A percentile compares a stretch with the other conserved stretches of the same genome.
These are phyloP conservation scores for Cotesia congregata DNA, from an alignment of 2,888 invertebrate genomes.

Conservation along the genomic window DNA sequence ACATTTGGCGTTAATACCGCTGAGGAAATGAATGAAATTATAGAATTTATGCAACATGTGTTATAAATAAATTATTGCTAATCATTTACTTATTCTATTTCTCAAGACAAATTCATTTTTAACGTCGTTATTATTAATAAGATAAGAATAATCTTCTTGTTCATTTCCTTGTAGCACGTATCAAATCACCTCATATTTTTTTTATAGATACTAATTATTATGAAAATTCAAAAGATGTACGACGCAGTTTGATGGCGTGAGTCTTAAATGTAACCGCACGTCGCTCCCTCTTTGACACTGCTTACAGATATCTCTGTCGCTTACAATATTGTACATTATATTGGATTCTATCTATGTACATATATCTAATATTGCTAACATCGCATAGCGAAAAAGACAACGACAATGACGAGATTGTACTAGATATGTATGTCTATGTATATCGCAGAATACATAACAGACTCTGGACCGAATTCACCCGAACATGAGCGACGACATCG, in stretches of 20 bases:
- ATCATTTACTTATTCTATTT: not conserved
- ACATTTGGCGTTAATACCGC: slow-evolving; percentile 5
- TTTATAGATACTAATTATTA: not conserved
- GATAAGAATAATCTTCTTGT: too few relatives aligned
- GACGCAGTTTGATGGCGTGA: slow-evolving; percentile 38
- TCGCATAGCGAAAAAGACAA: slow-evolving; percentile 6
- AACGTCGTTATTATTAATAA: too few relatives aligned
- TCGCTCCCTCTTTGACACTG: slow-evolving; percentile 16
- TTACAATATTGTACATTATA: not conserved
- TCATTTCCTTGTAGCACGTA: too few relatives aligned
- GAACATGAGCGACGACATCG: slow-evolving; percentile 45
- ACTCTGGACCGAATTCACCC: slow-evolving; percentile 42
- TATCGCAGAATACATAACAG: not conserved
- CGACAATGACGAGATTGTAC: not conserved
- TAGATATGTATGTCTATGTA: not conserved
- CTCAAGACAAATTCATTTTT: too few relatives aligned
- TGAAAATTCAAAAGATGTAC: slow-evolving; percentile 18
- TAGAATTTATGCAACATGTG: not conserved
- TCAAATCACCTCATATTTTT: too few relatives aligned
- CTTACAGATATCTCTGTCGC: slow-evolving; percentile 1
- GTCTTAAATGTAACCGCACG: slow-evolving; percentile 22
- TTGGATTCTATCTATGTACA: not conserved
- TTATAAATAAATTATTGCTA: slow-evolving; percentile 2
- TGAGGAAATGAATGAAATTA: slow-evolving; percentile 2
- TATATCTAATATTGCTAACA: not conserved